Percentiles rank a stretch among this genome's conserved stretches.
Evolutionary conservation across 2,888 invertebrate genomes (phyloP).

Genomic region (Sinotaia quadrata): DNA sequence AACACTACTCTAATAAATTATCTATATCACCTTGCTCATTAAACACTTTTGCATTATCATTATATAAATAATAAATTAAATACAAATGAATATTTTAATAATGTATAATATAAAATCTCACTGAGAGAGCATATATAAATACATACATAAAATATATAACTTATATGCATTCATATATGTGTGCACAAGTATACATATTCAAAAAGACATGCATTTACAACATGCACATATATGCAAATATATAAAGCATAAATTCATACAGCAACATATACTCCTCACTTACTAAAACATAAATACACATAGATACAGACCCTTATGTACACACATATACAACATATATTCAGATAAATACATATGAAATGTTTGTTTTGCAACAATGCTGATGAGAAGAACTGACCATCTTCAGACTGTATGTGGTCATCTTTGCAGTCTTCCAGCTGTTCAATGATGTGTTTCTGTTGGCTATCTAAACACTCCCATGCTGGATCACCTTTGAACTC

Average conservation of each 20-base stretch:
- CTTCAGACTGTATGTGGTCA: slow-evolving; percentile 75
- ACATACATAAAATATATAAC: slow-evolving; percentile 1
- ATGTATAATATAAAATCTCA: too few species aligned
- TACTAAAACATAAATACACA: slow-evolving; percentile 14
- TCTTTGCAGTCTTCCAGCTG: slow-evolving; percentile 75
- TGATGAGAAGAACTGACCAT: not conserved
- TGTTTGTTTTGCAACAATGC: not conserved
- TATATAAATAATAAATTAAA: too few species aligned
- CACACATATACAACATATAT: not conserved
- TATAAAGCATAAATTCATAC: not conserved
- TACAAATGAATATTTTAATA: too few species aligned
- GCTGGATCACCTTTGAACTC: slow-evolving; percentile 88
- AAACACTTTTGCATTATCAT: too few species aligned
- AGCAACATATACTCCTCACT: slow-evolving; percentile 3
- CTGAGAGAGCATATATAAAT: too few species aligned
- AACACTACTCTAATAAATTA: too few species aligned
- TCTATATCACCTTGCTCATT: too few species aligned
- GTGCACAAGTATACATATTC: slow-evolving; percentile 2
- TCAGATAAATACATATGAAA: not conserved
- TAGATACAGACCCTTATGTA: slow-evolving; percentile 24
- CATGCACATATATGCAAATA: slow-evolving; percentile 13
- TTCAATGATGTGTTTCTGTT: slow-evolving; percentile 82
- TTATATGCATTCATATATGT: slow-evolving; percentile 2
- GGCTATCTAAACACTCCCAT: slow-evolving; percentile 92
- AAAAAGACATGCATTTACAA: slow-evolving; percentile 12